Evolutionary conservation across 92 coral and sea anemone genomes (phyloP).

Genomic region (Zoanthus gigantus): DNA sequence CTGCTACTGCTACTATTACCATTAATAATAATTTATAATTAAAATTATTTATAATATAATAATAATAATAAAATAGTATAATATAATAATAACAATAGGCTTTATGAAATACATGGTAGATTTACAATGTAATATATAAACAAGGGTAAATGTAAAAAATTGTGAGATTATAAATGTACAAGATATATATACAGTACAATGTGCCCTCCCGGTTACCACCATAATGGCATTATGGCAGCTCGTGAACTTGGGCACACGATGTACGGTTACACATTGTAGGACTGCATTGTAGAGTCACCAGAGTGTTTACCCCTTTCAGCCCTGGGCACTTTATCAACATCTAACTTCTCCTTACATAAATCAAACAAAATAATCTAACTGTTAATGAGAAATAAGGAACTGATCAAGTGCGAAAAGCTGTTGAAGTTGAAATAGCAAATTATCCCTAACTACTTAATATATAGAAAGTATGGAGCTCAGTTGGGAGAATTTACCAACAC

Average conservation of each 20-base stretch:
- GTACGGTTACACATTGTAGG: no score
- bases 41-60: no score
- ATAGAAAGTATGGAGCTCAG: no score
- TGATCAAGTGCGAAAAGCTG: not conserved
- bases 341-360: no score
- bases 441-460: constrained; percentile 1
- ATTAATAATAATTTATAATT: no score
- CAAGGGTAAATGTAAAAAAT: not conserved
- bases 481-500: not conserved
- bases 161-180: constrained; percentile 2
- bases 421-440: constrained; percentile 2
- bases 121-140: not conserved
- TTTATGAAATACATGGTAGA: not conserved
- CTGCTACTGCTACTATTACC: not conserved
- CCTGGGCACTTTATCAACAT: not conserved
- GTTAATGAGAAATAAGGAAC: not conserved
- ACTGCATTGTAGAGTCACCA: no score
- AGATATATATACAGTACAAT: not conserved
- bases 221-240: no score
- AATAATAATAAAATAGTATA: not conserved
- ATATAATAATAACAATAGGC: not conserved
- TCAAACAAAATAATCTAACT: no score
- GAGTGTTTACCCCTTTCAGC: not conserved
- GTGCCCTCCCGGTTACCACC: not conserved
- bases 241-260: no score